These are phyloP conservation scores for Leptothorax acervorum DNA, from an alignment of 2,888 invertebrate genomes.

Conservation along the genomic window DNA sequence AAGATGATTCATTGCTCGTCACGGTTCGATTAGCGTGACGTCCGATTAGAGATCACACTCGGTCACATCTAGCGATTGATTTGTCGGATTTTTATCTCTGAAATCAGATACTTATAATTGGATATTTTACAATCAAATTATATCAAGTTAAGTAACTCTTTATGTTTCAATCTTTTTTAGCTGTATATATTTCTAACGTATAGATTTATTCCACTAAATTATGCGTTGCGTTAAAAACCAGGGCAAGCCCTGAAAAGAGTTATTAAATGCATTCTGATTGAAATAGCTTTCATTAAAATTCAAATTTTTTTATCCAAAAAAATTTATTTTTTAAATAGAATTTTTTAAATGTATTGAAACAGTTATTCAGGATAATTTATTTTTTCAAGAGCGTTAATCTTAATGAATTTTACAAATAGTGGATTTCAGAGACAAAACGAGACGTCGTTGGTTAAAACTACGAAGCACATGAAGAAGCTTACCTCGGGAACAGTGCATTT, in stretches of 20 bases:
- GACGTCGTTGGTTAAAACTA: constrained; percentile 63
- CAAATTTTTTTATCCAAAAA: neutral
- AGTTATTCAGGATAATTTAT: neutral
- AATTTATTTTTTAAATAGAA: neutral
- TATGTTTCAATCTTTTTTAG: neutral
- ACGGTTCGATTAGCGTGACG: constrained; percentile 39
- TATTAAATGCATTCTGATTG: neutral
- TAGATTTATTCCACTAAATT: constrained; percentile 4
- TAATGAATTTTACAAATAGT: neutral
- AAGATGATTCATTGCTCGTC: constrained; percentile 33
- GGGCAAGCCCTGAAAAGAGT: neutral
- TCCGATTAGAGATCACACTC: constrained; percentile 63
- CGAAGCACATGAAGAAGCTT: constrained; percentile 73
- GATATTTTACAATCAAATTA: neutral
- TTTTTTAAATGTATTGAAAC: neutral
- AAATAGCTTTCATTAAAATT: neutral
- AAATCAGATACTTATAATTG: constrained; percentile 14
- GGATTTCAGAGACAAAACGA: constrained; percentile 53
- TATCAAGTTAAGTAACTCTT: neutral
- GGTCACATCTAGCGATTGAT: constrained; percentile 54
- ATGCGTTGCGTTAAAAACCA: neutral
- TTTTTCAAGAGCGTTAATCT: neutral
- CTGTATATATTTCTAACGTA: neutral
- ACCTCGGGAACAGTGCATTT: constrained; percentile 71
- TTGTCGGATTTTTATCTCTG: constrained; percentile 42